phyloP scores from a whole-genome alignment of 2,797 vertebrate species.

The Myotis vivesi region DNA sequence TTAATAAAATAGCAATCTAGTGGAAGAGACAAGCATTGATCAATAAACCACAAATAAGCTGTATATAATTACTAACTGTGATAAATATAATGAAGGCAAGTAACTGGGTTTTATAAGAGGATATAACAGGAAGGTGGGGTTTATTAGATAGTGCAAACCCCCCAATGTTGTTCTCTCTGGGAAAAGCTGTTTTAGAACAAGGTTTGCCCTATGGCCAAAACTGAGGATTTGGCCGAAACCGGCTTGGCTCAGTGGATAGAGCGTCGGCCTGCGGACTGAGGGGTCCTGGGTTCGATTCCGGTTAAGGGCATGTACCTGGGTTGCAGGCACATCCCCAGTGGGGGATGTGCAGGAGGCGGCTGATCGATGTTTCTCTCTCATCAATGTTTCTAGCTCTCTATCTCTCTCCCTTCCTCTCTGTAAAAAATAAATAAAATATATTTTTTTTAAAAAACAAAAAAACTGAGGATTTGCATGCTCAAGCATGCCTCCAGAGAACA shows the following conservation, averaged over 20 bases:
- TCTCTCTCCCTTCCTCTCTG: too few species aligned
- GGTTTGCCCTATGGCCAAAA: background rate
- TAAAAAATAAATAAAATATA: too few species aligned
- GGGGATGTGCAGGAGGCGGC: too few species aligned
- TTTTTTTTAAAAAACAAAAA: too few species aligned
- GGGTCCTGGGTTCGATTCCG: too few species aligned
- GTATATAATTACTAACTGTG: conserved; percentile 21
- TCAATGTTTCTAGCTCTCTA: too few species aligned
- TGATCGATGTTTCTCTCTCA: too few species aligned
- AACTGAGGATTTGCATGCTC: background rate
- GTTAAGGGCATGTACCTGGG: too few species aligned
- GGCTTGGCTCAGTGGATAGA: too few species aligned
- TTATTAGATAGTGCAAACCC: background rate
- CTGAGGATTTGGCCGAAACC: background rate
- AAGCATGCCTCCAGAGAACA: background rate
- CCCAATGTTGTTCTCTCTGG: background rate
- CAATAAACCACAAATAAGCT: conserved; percentile 52
- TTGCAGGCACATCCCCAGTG: too few species aligned
- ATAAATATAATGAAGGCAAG: conserved; percentile 43
- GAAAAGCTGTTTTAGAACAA: conserved; percentile 24
- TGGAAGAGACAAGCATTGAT: background rate
- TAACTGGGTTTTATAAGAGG: conserved; percentile 24
- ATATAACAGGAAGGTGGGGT: background rate
- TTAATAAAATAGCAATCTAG: conserved; percentile 22
- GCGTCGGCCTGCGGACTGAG: too few species aligned